Percentiles rank a stretch among this genome's conserved stretches.
Conservation (phyloP, 2,888 invertebrate species). For the Lochmaea capreae region DNA sequence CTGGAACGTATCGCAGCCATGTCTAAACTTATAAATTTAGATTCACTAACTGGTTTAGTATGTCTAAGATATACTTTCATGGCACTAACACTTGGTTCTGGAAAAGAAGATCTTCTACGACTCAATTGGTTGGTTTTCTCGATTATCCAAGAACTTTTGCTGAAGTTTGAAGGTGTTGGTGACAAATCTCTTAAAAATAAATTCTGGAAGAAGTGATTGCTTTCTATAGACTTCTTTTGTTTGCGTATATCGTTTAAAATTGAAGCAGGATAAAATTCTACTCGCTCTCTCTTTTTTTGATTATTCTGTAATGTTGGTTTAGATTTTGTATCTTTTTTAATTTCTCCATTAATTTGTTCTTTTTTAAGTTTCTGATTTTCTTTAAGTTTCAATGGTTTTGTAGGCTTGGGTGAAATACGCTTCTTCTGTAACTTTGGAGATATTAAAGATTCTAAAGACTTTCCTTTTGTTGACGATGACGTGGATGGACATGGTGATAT, state of each 20-base stretch:
- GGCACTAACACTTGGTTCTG: slow-evolving; percentile 70
- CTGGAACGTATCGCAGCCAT: slow-evolving; percentile 65
- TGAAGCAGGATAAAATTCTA: slow-evolving; percentile 44
- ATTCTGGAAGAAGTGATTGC: slow-evolving; percentile 78
- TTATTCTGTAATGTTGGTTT: slow-evolving; percentile 43
- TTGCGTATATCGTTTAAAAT: slow-evolving; percentile 68
- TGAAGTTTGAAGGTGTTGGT: slow-evolving; percentile 61
- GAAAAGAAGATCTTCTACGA: slow-evolving; percentile 50
- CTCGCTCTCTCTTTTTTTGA: slow-evolving; percentile 36
- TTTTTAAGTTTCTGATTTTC: slow-evolving; percentile 60
- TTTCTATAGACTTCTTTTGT: slow-evolving; percentile 71
- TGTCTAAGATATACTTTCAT: slow-evolving; percentile 75
- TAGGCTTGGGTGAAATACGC: slow-evolving; percentile 19
- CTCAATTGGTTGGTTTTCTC: slow-evolving; percentile 80
- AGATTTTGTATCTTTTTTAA: slow-evolving; percentile 52
- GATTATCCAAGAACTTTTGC: slow-evolving; percentile 71
- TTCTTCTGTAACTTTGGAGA: slow-evolving; percentile 49
- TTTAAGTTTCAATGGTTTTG: slow-evolving; percentile 26
- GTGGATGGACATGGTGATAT: slow-evolving; percentile 52
- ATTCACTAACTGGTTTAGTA: slow-evolving; percentile 78
- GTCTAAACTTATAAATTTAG: slow-evolving; percentile 78
- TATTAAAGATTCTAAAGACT: slow-evolving; percentile 58
- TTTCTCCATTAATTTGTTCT: slow-evolving; percentile 59
- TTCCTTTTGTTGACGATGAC: slow-evolving; percentile 51
- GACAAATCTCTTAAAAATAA: slow-evolving; percentile 72